Conservation (phyloP, 2,888 invertebrate genomes). For the Philopedon plagiatum region DNA sequence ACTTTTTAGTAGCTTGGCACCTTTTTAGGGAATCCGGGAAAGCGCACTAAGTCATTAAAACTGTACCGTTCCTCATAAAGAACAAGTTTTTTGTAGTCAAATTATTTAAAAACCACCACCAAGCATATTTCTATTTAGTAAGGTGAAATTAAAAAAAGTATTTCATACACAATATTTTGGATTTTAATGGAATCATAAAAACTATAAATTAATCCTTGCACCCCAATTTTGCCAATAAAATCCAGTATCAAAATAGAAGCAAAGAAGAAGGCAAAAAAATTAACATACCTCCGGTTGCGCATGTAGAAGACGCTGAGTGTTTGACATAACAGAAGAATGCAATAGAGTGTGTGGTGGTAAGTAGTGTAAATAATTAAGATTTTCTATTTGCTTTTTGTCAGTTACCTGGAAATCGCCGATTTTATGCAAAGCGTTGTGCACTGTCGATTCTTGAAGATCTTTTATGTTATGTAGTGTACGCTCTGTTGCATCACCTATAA, state of each 20-base stretch:
- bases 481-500: conserved; percentile 64
- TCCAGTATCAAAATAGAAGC: neutral
- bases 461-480: conserved; percentile 67
- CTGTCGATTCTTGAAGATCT: conserved; percentile 72
- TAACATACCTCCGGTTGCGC: conserved; percentile 47
- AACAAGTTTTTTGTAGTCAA: no score
- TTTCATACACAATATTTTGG: no score
- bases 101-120: no score
- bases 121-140: no score
- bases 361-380: conserved; percentile 46
- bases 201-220: no score
- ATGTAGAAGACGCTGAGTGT: conserved; percentile 44
- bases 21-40: no score
- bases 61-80: no score
- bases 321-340: conserved; percentile 50
- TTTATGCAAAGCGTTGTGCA: conserved; percentile 74
- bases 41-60: no score
- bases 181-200: no score
- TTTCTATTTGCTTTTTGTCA: conserved; percentile 38
- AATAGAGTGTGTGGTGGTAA: conserved; percentile 52
- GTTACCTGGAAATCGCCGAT: conserved; percentile 77
- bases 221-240: neutral
- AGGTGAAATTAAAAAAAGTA: no score
- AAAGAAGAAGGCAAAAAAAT: conserved; percentile 18
- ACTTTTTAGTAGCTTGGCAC: no score